Conservation (phyloP, 2,113 vertebrate species). For the Barbus barbus region DNA sequence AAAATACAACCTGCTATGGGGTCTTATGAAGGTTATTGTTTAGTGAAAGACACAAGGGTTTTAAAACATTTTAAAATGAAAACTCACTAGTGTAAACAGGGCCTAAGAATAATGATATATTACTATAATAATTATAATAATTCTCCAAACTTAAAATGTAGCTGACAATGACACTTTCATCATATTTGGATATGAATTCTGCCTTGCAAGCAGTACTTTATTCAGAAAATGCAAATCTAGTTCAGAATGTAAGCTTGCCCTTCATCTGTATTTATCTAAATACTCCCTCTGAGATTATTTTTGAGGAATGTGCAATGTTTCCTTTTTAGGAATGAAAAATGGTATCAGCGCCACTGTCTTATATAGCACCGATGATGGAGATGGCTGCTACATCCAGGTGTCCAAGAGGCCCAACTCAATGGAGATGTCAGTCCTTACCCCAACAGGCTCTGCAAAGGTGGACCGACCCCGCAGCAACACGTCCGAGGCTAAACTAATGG, state of each 20-base stretch:
- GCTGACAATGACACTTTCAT: no score
- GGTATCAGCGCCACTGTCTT: slow-evolving; percentile 54
- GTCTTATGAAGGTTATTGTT: not conserved
- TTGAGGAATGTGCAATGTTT: not conserved
- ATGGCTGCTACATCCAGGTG: slow-evolving; percentile 88
- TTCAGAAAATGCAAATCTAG: not conserved
- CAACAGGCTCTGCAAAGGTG: slow-evolving; percentile 55
- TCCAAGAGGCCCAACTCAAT: slow-evolving; percentile 69
- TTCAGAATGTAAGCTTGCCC: not conserved
- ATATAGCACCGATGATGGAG: slow-evolving; percentile 75
- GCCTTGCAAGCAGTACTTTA: not conserved
- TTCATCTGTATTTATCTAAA: not conserved
- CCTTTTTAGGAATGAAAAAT: slow-evolving; percentile 70
- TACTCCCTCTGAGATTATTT: slow-evolving; percentile 1
- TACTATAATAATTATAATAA: no score
- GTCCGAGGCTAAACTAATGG: slow-evolving; percentile 85
- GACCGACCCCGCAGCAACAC: slow-evolving; percentile 79
- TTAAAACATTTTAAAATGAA: no score
- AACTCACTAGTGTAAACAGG: no score
- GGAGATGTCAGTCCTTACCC: slow-evolving; percentile 83
- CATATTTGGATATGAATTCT: not conserved
- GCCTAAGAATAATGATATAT: no score
- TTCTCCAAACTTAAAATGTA: no score
- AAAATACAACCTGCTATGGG: not conserved
- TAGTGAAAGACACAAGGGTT: not conserved